Base-by-base conservation (phyloP, 2,113 vertebrate genomes). In the Chroicocephalus ridibundus region DNA sequence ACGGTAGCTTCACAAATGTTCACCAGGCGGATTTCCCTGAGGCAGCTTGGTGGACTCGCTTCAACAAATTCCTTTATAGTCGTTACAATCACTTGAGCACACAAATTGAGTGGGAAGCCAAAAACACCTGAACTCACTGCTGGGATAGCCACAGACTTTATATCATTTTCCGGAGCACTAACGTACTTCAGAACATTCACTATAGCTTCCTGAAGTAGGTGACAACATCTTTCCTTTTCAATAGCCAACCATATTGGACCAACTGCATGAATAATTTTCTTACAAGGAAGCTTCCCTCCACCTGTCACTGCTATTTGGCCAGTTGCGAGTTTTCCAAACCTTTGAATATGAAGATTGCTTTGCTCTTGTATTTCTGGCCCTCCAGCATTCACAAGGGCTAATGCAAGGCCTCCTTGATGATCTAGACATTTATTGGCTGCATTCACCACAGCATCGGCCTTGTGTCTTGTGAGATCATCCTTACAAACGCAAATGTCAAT, bases 61-160 rank as follows among this genome's bases (percentile, higher is more conserved):
- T 97, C 64, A 38, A 86, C 58, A 79, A 97, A 98, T 1, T 7
- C 0, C 69, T 64, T 97, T 58, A 99, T 96, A 24, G 97, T 38
- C 5, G 8, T 13, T 47, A 99, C 98, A 68, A 99, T 99, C 60
- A 94, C 95, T 0, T 88, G 0, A 22, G 98, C 98, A 93, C 99
- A 99, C 15, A 93, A 24, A 34, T 22, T 0, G 40, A 98, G 44
- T 2, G 99, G 99, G 89, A 98, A 99, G 60, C 92, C 83, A 91
- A 98, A 99, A 91, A 99, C 3, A 21, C 99, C 99, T 29, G 99
- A 99, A 96, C 99, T 99, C 82, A 99, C 69, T 29, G 99, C 99
- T 88, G 99, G 99, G 90, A 99, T 99, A 75, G 99, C 99, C 92
- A 99, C 98, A 69, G 98, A 98, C 7, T 38, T 44, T 51, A 96